phyloP scores from a whole-genome alignment of 2,113 vertebrate genomes.

The Albula goreensis region DNA sequence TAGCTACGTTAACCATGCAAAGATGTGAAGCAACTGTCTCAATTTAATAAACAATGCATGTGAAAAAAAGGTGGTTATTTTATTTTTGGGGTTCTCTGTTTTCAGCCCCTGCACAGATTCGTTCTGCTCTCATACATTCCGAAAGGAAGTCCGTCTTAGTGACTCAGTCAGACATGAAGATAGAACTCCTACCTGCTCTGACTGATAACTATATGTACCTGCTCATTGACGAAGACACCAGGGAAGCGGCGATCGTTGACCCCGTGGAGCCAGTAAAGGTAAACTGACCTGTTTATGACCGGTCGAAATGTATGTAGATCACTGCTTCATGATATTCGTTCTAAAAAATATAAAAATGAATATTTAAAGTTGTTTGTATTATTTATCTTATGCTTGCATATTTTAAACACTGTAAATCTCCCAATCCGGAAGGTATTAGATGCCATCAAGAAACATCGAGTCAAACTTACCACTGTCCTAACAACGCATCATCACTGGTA shows the following conservation, averaged over 20 bases:
- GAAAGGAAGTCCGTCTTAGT: conserved; percentile 66
- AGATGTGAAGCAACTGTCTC: no score
- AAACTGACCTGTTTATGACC: neutral
- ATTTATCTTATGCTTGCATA: no score
- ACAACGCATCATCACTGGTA: conserved; percentile 98
- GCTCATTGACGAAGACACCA: conserved; percentile 83
- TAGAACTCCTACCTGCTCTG: conserved; percentile 88
- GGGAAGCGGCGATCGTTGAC: conserved; percentile 89
- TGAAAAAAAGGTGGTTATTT: neutral
- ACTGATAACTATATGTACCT: conserved; percentile 99
- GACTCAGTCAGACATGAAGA: conserved; percentile 80
- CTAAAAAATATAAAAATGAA: no score
- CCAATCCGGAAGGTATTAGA: conserved; percentile 80
- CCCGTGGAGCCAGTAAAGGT: conserved; percentile 94
- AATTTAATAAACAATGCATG: no score
- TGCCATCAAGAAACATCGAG: conserved; percentile 80
- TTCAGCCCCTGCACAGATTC: conserved; percentile 68
- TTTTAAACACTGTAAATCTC: no score
- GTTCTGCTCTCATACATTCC: conserved; percentile 57
- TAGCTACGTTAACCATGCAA: no score
- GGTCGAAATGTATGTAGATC: neutral
- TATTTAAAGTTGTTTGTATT: no score
- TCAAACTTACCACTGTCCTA: conserved; percentile 87
- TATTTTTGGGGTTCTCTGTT: conserved; percentile 2
- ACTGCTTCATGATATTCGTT: neutral